phyloP scores from a whole-genome alignment of 2,113 vertebrate species.

The Accipiter cooperii region DNA sequence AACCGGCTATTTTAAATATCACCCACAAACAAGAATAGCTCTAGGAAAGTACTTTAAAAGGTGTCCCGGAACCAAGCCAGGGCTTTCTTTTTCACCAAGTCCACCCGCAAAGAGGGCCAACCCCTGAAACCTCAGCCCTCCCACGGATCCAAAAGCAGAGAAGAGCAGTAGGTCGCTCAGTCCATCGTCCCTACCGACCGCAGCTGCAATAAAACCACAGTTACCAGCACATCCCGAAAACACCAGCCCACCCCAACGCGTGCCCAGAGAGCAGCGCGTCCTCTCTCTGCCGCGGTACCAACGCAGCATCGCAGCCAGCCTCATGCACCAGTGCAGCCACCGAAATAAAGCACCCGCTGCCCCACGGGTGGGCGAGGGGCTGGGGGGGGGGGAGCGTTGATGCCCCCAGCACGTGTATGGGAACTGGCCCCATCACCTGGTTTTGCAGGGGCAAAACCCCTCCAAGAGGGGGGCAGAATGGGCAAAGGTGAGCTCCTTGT shows the following conservation, averaged over 20 bases:
- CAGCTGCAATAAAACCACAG: not conserved
- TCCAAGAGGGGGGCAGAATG: not conserved
- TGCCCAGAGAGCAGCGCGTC: not conserved
- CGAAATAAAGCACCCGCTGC: not conserved
- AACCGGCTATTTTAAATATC: not conserved
- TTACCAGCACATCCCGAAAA: fast-evolving
- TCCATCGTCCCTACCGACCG: not conserved
- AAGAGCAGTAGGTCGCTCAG: not conserved
- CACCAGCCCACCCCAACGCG: fast-evolving
- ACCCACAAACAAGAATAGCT: not conserved
- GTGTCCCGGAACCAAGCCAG: not conserved
- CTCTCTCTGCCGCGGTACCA: fast-evolving
- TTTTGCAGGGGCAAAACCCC: not conserved
- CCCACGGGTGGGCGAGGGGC: not conserved
- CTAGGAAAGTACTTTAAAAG: not conserved
- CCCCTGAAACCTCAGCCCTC: not conserved
- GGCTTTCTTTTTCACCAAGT: not conserved
- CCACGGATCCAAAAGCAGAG: not conserved
- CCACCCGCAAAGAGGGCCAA: not conserved
- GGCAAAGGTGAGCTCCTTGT: not conserved
- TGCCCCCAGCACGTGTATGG: not conserved
- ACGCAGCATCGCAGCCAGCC: not conserved
- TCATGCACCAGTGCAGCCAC: conserved; percentile 32
- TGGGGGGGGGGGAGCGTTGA: no score
- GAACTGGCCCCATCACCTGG: not conserved